phyloP scores from a whole-genome alignment of 2,888 invertebrate genomes.

The Ophion ellenae region DNA sequence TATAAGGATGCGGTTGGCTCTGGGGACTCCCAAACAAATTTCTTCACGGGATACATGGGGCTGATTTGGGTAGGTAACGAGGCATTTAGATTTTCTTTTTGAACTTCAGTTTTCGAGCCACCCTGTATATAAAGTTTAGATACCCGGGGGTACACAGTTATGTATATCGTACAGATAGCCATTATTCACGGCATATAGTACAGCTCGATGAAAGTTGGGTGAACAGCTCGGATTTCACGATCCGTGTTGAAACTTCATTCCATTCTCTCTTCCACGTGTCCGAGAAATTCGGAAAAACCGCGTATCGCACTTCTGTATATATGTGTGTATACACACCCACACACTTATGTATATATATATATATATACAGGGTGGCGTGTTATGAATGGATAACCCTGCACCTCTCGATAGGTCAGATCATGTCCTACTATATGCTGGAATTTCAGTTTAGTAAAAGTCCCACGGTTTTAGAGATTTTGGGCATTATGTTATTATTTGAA shows the following conservation, averaged over 20 bases:
- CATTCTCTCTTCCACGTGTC: constrained; percentile 28
- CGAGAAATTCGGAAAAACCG: constrained; percentile 28
- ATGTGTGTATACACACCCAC: background rate
- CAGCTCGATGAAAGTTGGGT: constrained; percentile 57
- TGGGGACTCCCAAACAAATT: too few relatives aligned
- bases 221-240: constrained; percentile 50
- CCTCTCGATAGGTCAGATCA: too few relatives aligned
- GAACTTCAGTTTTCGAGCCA: background rate
- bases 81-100: background rate
- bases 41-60: too few relatives aligned
- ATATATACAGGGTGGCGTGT: too few relatives aligned
- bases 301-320: constrained; percentile 41
- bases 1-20: too few relatives aligned
- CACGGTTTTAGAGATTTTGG: too few relatives aligned
- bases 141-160: background rate
- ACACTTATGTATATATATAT: background rate
- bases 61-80: too few relatives aligned
- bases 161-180: constrained; percentile 16
- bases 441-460: too few relatives aligned
- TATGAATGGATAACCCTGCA: too few relatives aligned
- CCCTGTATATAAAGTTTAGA: background rate
- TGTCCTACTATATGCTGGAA: too few relatives aligned
- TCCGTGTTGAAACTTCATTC: constrained; percentile 61
- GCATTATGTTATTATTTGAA: too few relatives aligned
- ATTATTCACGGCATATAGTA: constrained; percentile 49